Base-by-base conservation (phyloP, 2,888 invertebrate species). In the Corythucha ciliata region DNA sequence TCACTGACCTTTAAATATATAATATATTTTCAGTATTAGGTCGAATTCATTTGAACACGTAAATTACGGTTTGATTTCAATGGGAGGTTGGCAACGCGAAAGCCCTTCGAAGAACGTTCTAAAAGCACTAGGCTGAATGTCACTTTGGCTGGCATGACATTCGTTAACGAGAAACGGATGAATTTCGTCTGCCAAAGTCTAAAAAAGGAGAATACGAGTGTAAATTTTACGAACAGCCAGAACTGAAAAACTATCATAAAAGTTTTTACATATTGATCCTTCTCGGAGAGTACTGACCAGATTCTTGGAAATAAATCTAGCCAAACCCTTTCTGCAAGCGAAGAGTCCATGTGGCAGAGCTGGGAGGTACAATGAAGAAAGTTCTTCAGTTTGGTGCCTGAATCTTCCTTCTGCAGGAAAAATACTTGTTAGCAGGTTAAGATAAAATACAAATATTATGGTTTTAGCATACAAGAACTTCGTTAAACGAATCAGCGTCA, bases 21-120 rank as follows among this genome's bases (percentile, higher is more conserved):
- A 46, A 24, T 37, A 21, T 33, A 10, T 7, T 7, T 7, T 7
- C 41, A 24, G 7, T 10, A 20, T 37, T 6, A 6, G 14, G 32
- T 14, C 29, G 32, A 7, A 44, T 34, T 10, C 32, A 14, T 7
- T 7, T 16, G 14, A 18, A 25, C 16, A 12, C 4, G 8, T 20
- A 48, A 46, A 78, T 72, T 74, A 81, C 65, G 94, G 90, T 58
- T 86, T 81, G 56, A 97, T 82, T 44, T 80, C 78, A 45, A 96
- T 76, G 0, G 86, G 77, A 1, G 94, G 94, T 53, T 78, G 79
- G 68, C 94, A 94, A 39, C 83, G 75, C 0, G 87, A 81, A 34
- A 96, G 70, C 0, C 90, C 87, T 69, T 97, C 94, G 10, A 93
- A 82, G 66, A 97, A 94, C 0, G 93, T 92, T 63, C 90, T 89